Base-by-base conservation (phyloP, 2,113 vertebrate genomes). In the Morone chrysops region DNA sequence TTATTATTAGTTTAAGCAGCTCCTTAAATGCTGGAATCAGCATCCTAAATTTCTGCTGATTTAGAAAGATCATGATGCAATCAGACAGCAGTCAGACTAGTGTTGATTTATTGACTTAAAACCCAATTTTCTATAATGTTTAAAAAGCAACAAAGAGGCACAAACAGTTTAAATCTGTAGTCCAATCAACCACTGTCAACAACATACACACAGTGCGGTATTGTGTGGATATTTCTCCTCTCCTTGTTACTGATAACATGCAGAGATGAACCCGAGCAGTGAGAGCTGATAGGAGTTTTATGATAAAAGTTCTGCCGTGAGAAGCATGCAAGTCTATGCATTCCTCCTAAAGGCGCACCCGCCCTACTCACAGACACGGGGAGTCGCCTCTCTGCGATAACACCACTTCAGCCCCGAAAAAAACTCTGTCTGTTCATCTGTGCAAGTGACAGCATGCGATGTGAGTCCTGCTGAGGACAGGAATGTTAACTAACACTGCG, bases 321-420 rank as follows among this genome's bases (percentile, higher is more conserved):
- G 47, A 63, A 62, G 63, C 75, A 22, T 25, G 16, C 13, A 56
- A 20, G 40, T 50, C 41, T 0, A 8, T 13, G 69, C 86, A 92
- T 93, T 93, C 90, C 81, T 77, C 57, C 60, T 6, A 9, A 68
- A 80, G 90, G 86, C 43, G 80, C 48, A 71, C 71, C 81, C 80
- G 41, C 90, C 87, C 85, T 75, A 75, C 87, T 60, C 43, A 2
- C 1, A 84, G 59, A 65, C 41, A 25, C 61, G 57, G 82, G 60
- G 74, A 67, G n/a, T 68, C 71, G 0, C 78, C 82, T 77, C 51
- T 31, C 60, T 50, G 16, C 14, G 16, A 77, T 67, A 83, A 79
- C 70, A 59, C 36, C 40, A 0, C 14, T 61, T n/a, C 14, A 5
- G 0, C 36, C 22, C 40, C 0, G 3, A 18, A 65, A 50, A 31